These are phyloP conservation scores for Gortyna flavago DNA, from an alignment of 2,888 invertebrate genomes.

Conservation along the genomic window DNA sequence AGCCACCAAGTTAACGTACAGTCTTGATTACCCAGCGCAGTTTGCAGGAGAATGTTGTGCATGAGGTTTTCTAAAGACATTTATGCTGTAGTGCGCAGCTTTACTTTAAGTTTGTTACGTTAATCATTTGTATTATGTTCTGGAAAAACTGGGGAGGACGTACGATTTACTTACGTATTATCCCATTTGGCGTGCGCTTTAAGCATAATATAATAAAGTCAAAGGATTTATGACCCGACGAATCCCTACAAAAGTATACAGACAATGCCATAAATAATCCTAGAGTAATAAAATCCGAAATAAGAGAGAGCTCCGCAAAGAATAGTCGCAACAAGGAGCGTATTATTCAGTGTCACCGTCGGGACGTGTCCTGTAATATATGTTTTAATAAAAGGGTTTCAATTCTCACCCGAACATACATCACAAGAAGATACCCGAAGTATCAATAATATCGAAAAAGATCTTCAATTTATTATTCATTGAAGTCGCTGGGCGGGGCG, in stretches of 20 bases:
- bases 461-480: slow-evolving; percentile 89
- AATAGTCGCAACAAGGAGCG: slow-evolving; percentile 86
- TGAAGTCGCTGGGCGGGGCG: slow-evolving; percentile 83
- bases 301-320: slow-evolving; percentile 81
- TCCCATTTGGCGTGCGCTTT: slow-evolving; percentile 44
- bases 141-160: neutral
- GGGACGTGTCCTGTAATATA: slow-evolving; percentile 88
- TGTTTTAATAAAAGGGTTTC: slow-evolving; percentile 90
- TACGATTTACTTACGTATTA: slow-evolving; percentile 21
- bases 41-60: slow-evolving; percentile 46
- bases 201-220: slow-evolving; percentile 66
- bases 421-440: slow-evolving; percentile 84
- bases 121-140: slow-evolving; percentile 13
- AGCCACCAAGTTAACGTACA: slow-evolving; percentile 60
- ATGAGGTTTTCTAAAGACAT: slow-evolving; percentile 50
- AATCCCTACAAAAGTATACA: slow-evolving; percentile 71
- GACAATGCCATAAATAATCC: slow-evolving; percentile 83
- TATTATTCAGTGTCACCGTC: slow-evolving; percentile 89
- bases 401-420: slow-evolving; percentile 87
- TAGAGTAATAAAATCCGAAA: slow-evolving; percentile 86
- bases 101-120: slow-evolving; percentile 14
- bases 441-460: slow-evolving; percentile 88
- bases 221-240: slow-evolving; percentile 69
- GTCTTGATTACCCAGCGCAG: slow-evolving; percentile 59
- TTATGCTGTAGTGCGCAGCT: slow-evolving; percentile 47